Conservation (phyloP, 2,797 vertebrate genomes). For the Rousettus madagascariensis region DNA sequence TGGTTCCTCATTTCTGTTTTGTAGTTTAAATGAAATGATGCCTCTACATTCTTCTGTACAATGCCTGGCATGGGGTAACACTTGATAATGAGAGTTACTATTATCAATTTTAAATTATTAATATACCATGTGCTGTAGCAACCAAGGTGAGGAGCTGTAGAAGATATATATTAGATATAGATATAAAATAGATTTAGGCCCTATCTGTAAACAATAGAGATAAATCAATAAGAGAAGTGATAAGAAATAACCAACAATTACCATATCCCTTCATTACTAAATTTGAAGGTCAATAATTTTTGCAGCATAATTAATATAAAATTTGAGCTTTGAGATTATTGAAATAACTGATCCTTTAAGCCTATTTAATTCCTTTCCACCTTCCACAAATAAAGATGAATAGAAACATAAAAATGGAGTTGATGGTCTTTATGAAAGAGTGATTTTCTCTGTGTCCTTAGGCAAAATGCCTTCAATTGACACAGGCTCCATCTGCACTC, state of each 20-base stretch:
- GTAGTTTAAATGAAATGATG: slow-evolving; percentile 17
- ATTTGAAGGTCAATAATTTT: slow-evolving; percentile 31
- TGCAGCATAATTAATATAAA: not conserved
- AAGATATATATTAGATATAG: not conserved
- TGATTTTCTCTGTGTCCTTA: slow-evolving; percentile 75
- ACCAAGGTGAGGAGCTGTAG: not conserved
- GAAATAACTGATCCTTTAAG: not conserved
- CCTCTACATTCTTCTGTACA: not conserved
- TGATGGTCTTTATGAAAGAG: slow-evolving; percentile 69
- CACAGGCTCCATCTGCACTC: slow-evolving; percentile 75
- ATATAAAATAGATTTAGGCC: not conserved
- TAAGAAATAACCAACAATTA: not conserved
- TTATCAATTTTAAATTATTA: not conserved
- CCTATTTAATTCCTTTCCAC: not conserved
- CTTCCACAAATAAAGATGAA: slow-evolving; percentile 50
- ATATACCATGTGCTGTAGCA: not conserved
- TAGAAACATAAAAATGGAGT: slow-evolving; percentile 56
- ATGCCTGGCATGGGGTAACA: not conserved
- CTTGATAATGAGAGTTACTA: not conserved
- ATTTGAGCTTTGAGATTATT: not conserved
- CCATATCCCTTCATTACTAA: not conserved
- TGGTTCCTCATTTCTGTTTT: slow-evolving; percentile 17
- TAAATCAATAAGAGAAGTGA: not conserved
- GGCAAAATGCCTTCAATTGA: slow-evolving; percentile 75
- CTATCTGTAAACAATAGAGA: not conserved